Conservation (phyloP, 2,888 invertebrate genomes). For the Apeira syringaria region DNA sequence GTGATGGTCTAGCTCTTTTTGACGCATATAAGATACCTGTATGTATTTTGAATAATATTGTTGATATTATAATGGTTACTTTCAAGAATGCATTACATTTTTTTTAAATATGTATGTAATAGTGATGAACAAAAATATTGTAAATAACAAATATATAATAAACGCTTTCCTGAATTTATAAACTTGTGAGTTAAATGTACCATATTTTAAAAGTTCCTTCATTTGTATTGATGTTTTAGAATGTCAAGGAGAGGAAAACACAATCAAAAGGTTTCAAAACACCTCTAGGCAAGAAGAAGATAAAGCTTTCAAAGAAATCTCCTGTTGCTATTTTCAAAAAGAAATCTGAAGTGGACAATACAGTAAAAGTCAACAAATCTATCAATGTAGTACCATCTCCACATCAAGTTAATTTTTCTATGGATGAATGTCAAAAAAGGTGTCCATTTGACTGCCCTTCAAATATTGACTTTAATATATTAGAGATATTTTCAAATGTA, state of each 20-base stretch:
- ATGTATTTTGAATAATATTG: too few relatives aligned
- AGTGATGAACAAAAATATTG: too few relatives aligned
- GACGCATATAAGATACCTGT: too few relatives aligned
- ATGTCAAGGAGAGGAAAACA: conserved; percentile 51
- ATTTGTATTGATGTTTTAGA: conserved; percentile 46
- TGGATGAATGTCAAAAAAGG: conserved; percentile 42
- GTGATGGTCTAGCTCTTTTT: too few relatives aligned
- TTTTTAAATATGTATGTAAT: too few relatives aligned
- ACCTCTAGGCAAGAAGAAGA: conserved; percentile 71
- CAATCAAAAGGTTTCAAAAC: conserved; percentile 57
- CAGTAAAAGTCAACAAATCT: conserved; percentile 49
- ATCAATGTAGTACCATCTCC: conserved; percentile 49
- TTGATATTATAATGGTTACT: too few relatives aligned
- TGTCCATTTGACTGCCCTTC: conserved; percentile 69
- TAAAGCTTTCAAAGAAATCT: conserved; percentile 62
- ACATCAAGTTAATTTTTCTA: conserved; percentile 48
- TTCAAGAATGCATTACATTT: too few relatives aligned
- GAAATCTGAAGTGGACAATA: conserved; percentile 58
- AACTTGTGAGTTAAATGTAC: too few relatives aligned
- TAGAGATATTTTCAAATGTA: conserved; percentile 68
- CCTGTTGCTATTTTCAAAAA: conserved; percentile 66
- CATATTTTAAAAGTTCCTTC: too few relatives aligned
- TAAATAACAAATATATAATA: too few relatives aligned
- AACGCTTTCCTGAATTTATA: too few relatives aligned
- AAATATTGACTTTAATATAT: conserved; percentile 57